Evolutionary conservation across 2,113 vertebrate genomes (phyloP), one percentile per base, ranked within the genome.

Genomic region (Chloroceryle aenea): DNA sequence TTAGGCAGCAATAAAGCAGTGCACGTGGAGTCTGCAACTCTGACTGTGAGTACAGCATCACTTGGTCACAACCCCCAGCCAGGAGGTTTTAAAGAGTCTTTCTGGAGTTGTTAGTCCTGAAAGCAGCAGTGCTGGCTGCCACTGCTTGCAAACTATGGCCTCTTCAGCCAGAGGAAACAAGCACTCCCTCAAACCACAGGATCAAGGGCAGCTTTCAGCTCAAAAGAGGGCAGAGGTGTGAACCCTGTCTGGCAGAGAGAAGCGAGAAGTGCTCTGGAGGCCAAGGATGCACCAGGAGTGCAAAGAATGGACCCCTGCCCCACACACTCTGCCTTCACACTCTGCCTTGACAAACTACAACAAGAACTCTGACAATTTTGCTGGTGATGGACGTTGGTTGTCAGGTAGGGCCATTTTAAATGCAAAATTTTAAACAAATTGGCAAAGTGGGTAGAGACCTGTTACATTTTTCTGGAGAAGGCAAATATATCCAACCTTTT

Each of bases 221-320:
- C 1, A 0, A 26, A 62, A 62, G 36, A 8, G 1, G 2, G 53
- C 27, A 21, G 45, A 52, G 42, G 26, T 4, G 42, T 19, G 16
- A 89, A 25, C 6, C 40, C 56, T 7, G 4, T 2, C 18, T 11
- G 13, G 19, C 48, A 40, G 32, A 53, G 36, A 50, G 22, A 22
- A 61, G 21, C 0, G 0, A 38, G 43, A 59, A 29, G 29, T 19
- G 36, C 55, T 82, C n/a, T 22, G 1, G 13, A 50, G 34, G 56
- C 36, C 9, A 20, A 29, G 45, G 45, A 78, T 9, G 23, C 1
- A 77, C n/a, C 80, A 36, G 45, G 22, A 74, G 8, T 2, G 29
- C 34, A 11, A 20, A 40, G 45, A 36, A 36, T 21, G 48, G 47
- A 2, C 16, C 48, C 55, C 53, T 55, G 53, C 38, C 48, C 27